A percentile compares a stretch with the other conserved stretches of the same genome.
Conservation (phyloP, 37 sponge, comb jelly and placozoan species). For the Oscarella lobularis region DNA sequence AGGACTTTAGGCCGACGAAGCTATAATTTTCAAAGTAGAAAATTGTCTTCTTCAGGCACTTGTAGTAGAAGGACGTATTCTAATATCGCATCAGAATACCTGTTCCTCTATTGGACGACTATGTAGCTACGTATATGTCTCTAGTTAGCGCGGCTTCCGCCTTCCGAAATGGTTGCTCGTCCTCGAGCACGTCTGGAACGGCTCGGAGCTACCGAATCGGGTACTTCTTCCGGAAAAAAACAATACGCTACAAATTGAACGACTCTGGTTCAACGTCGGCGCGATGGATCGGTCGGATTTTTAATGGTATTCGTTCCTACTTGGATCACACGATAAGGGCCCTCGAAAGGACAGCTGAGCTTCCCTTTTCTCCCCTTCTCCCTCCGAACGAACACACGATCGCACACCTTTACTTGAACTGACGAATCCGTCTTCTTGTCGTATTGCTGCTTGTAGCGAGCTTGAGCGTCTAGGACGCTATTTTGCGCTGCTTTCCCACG, state of each 20-base stretch:
- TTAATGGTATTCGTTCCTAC: not conserved
- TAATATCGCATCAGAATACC: no score
- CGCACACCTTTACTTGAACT: not conserved
- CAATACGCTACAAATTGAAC: not conserved
- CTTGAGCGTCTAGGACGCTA: not conserved
- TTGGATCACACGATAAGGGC: not conserved
- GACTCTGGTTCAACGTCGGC: not conserved
- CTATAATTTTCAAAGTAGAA: no score
- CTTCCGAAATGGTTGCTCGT: not conserved
- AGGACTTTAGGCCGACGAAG: no score
- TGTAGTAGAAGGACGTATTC: no score
- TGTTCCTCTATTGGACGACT: no score
- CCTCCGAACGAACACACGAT: not conserved
- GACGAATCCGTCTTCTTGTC: not conserved
- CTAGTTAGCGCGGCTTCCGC: no score
- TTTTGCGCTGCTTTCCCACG: not conserved
- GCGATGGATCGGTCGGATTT: no score
- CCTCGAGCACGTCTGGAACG: not conserved
- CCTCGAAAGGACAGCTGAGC: not conserved
- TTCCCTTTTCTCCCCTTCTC: not conserved
- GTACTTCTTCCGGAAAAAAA: not conserved
- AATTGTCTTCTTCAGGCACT: no score
- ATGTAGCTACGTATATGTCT: no score
- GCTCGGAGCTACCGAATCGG: not conserved
- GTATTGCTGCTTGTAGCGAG: not conserved